Evolutionary conservation across 2,797 vertebrate genomes (phyloP), one percentile per base, ranked within the genome.

Genomic region (Parauchenoglanis punctatus): DNA sequence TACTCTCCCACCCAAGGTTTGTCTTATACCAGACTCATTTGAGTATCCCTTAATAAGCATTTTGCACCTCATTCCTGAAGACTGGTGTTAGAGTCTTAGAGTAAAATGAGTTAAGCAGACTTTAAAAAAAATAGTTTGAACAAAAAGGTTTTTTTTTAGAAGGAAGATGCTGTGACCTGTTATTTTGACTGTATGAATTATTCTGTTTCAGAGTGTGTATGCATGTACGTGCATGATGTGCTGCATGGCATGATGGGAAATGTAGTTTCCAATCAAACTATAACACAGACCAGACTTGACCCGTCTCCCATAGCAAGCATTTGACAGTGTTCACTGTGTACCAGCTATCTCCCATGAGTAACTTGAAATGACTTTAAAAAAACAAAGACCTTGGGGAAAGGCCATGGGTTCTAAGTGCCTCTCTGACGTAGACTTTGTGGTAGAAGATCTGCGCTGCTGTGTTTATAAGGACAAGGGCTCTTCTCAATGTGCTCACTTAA

Each of bases 181-280:
- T 80, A 35, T 44, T 58, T 72, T 83, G 65, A 31, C 81, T 72
- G 63, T 65, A 81, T 78, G 31, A 58, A 1, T 90, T 83, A 75
- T 88, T 23, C 63, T 54, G 81, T 85, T 17, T 87, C 61, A 63
- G 65, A 77, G 70, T 76, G 23, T 78, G 68, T 75, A 52, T 73
- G 91, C 90, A 90, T 94, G 93, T 88, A 90, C 92, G 88, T 95
- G 95, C 95, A 96, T 96, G 96, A 93, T 94, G 91, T 93, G 93
- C 93, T 95, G 96, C 95, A 96, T 96, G 95, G 95, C 95, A 96
- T 96, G 95, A 93, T 94, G 92, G 90, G 91, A 93, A 91, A 87
- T 80, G 91, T 85, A 75, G 65, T 88, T 84, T 80, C 46, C 13
- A 63, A 52, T n/a, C n/a, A 67, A 67, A 31, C 63, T 83, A 23